Conservation (phyloP, 2,113 vertebrate genomes). For the Mionectes macconnelli region DNA sequence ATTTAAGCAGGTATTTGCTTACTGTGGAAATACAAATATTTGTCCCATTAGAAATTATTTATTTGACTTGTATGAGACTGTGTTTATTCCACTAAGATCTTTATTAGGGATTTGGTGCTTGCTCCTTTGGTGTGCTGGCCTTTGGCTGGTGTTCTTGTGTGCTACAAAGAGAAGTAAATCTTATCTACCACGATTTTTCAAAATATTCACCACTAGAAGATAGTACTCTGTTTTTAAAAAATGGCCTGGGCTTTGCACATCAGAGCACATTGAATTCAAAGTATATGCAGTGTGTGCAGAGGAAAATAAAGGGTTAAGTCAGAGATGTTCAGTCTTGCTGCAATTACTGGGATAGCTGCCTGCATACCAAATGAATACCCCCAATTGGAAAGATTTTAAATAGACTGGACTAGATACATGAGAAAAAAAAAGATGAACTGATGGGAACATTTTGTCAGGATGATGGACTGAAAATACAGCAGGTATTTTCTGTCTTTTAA, state of each 20-base stretch:
- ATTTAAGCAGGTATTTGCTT: not conserved
- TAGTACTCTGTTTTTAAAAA: not conserved
- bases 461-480: not conserved
- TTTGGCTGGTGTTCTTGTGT: not conserved
- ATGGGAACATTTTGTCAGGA: slow-evolving; percentile 9
- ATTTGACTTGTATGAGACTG: not conserved
- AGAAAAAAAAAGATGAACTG: not conserved
- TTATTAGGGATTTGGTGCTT: not conserved
- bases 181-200: not conserved
- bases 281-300: too few relatives aligned
- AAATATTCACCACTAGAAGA: not conserved
- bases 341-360: not conserved
- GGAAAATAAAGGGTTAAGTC: not conserved
- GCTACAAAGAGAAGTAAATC: not conserved
- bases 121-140: not conserved
- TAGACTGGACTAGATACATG: not conserved
- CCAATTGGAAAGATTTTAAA: not conserved
- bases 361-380: not conserved
- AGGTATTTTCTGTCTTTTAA: slow-evolving; percentile 3
- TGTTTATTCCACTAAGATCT: not conserved
- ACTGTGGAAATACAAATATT: not conserved
- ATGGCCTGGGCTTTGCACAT: not conserved
- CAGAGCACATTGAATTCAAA: not conserved
- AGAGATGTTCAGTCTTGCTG: not conserved
- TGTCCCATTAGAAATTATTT: not conserved